Evolutionary conservation across 2,888 invertebrate genomes (phyloP), one percentile per base, ranked within the genome.

Genomic region (Liopterus haemorrhoidalis): DNA sequence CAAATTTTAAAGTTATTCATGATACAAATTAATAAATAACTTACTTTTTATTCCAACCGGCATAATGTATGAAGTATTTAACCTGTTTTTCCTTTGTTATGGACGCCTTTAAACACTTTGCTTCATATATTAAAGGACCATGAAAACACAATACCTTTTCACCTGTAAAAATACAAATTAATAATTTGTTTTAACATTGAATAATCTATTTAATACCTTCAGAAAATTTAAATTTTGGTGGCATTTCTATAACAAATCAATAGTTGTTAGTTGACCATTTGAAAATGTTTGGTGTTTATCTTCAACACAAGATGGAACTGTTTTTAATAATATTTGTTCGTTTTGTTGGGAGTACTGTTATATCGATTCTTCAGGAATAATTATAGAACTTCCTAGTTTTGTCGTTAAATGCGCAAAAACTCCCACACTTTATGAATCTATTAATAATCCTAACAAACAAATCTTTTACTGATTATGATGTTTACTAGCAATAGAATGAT

Each of bases 11-110:
- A 21, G 14, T 21, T 21, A 5, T 32, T n/a, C 16, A 6, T n/a
- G 15, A 32, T 5, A 8, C 4, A 21, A 12, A 20, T 2, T 11
- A 36, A 18, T n/a, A 20, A 11, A 36, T 41, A 41, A 68, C 76
- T 71, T 74, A 94, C 92, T 91, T 95, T 73, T 95, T 96, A 65
- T 93, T 96, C 96, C 96, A 96, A 2, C 95, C 95, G 54, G 92
- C 92, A 67, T 96, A 96, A 68, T 96, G 96, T 53, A 96, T 92
- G 48, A 90, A 82, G 70, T 95, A 95, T 62, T 88, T 82, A 5
- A 89, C 76, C 67, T 84, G 82, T 67, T 91, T 91, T 56, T 92
- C 91, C 66, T 89, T 90, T 2, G 82, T 80, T 52, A 85, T 73
- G 41, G 82, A 79, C 53, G 81, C 79, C 70, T 90, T 91, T 18